Conservation (phyloP, 2,888 invertebrate genomes). For the Synergus itoensis region DNA sequence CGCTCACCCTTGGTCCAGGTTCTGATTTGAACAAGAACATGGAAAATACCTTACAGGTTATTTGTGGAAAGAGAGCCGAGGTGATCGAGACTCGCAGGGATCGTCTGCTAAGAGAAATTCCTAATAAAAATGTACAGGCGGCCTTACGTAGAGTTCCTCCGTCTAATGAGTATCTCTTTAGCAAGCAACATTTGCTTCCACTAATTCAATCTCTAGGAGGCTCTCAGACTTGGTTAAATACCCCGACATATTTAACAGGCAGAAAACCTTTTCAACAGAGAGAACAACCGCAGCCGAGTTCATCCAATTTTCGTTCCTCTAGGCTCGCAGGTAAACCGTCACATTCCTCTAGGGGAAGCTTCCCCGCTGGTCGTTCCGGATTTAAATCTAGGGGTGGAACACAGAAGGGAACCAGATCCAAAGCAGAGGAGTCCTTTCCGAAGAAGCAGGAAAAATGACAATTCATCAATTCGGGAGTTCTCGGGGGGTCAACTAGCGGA, state of each 20-base stretch:
- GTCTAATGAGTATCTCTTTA: too few relatives aligned
- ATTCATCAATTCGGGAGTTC: conserved; percentile 8
- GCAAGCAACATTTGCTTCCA: too few relatives aligned
- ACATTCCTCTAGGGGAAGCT: too few relatives aligned
- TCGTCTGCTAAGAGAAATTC: background rate
- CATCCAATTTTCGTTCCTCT: too few relatives aligned
- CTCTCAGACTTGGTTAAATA: conserved; percentile 51
- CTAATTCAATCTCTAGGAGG: background rate
- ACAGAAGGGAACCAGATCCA: conserved; percentile 29
- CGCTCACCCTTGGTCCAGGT: too few relatives aligned
- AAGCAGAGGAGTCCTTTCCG: conserved; percentile 44
- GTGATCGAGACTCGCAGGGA: background rate
- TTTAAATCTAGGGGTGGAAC: conserved; percentile 5
- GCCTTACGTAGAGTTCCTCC: background rate
- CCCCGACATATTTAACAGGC: conserved; percentile 18
- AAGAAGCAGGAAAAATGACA: conserved; percentile 46
- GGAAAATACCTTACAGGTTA: too few relatives aligned
- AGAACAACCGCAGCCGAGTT: background rate
- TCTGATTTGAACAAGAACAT: too few relatives aligned
- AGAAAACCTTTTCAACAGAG: background rate
- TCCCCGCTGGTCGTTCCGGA: too few relatives aligned
- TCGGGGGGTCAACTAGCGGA: conserved; percentile 38
- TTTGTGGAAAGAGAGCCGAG: background rate
- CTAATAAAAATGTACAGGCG: background rate
- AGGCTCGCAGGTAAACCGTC: too few relatives aligned